Percentiles rank a stretch among this genome's conserved stretches.
Conservation (phyloP, 2,888 invertebrate species). For the Julus scandinavius region DNA sequence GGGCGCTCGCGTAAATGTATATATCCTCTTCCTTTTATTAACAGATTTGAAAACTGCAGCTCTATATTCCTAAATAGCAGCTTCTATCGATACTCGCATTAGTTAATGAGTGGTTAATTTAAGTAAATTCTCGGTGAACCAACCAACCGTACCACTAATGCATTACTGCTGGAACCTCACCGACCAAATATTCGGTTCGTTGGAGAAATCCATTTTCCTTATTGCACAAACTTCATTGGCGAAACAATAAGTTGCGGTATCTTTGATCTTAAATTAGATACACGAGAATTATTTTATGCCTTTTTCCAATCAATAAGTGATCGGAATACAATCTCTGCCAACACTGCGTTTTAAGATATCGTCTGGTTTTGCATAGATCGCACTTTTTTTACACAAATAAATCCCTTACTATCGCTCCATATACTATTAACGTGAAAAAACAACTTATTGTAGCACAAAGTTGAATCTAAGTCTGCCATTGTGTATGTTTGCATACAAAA, state of each 20-base stretch:
- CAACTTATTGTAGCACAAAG: not conserved
- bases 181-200: not conserved
- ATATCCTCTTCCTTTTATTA: not conserved
- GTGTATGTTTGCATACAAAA: not conserved
- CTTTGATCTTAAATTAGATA: not conserved
- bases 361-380: not conserved
- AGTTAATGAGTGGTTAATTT: not conserved
- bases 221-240: not conserved
- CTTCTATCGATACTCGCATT: not conserved
- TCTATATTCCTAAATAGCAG: not conserved
- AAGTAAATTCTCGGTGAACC: not conserved
- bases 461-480: not conserved
- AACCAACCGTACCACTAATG: not conserved
- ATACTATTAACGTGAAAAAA: not conserved
- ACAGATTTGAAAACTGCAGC: not conserved
- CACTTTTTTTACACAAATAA: not conserved
- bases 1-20: not conserved
- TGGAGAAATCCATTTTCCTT: not conserved
- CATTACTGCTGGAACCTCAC: not conserved
- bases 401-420: not conserved
- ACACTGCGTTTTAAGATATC: not conserved
- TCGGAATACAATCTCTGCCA: not conserved
- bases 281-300: not conserved
- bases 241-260: not conserved
- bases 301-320: not conserved